A percentile compares a stretch with the other conserved stretches of the same genome.
phyloP scores from a whole-genome alignment of 2,113 vertebrate species.

The Corythornis vintsioides region DNA sequence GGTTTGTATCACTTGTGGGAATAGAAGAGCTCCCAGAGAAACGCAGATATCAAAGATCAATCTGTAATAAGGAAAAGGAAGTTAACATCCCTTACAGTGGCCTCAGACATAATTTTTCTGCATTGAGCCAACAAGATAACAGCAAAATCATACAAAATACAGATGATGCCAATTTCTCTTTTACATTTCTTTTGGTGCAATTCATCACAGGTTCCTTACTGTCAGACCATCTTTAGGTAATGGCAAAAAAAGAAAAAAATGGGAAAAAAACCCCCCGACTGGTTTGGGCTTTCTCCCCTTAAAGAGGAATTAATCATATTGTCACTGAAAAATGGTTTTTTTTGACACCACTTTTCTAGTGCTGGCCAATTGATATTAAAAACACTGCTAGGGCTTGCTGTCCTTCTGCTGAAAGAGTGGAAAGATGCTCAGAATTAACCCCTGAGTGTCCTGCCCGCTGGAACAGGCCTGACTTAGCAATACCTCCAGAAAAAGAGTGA shows the following conservation, averaged over 20 bases:
- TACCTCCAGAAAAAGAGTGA: background rate
- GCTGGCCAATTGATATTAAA: background rate
- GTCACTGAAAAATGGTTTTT: slow-evolving; percentile 37
- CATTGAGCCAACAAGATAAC: background rate
- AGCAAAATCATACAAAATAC: slow-evolving; percentile 33
- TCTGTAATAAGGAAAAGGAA: slow-evolving; percentile 41
- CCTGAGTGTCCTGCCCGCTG: background rate
- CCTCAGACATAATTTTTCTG: slow-evolving; percentile 47
- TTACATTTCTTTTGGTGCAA: slow-evolving; percentile 47
- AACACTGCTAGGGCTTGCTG: background rate
- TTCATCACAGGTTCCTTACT: slow-evolving; percentile 53
- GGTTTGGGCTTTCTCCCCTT: background rate
- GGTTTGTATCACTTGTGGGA: slow-evolving; percentile 50
- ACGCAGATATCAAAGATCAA: slow-evolving; percentile 58
- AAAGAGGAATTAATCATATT: slow-evolving; percentile 54
- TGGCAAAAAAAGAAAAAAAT: background rate
- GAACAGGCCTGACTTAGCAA: fast-evolving
- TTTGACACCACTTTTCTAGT: slow-evolving; percentile 16
- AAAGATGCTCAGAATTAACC: slow-evolving; percentile 17
- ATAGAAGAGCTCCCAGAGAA: slow-evolving; percentile 51
- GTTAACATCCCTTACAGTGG: slow-evolving; percentile 12
- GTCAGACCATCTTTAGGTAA: slow-evolving; percentile 29
- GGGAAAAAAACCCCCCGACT: background rate
- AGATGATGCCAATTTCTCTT: background rate
- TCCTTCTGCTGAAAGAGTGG: background rate